Conservation (phyloP, 2,113 vertebrate genomes). For the Pygoscelis antarcticus region DNA sequence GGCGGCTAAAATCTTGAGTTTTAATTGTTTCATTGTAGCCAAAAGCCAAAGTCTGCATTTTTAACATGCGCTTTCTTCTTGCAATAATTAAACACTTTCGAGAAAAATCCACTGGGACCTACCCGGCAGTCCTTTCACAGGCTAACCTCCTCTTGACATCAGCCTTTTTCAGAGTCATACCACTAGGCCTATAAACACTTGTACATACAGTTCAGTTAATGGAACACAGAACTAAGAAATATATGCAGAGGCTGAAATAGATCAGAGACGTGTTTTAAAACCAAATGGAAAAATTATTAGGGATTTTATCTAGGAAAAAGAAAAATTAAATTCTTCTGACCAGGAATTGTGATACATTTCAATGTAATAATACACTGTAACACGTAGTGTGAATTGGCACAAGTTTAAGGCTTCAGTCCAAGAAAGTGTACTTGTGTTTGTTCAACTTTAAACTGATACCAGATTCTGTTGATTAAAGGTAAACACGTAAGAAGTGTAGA, state of each 20-base stretch:
- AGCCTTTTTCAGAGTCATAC: not conserved
- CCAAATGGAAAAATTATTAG: not conserved
- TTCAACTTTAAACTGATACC: not conserved
- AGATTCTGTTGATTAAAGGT: not conserved
- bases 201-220: not conserved
- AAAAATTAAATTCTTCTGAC: not conserved
- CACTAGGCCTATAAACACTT: not conserved
- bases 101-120: not conserved
- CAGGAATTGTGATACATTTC: not conserved
- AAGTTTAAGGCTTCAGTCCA: not conserved
- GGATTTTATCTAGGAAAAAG: not conserved
- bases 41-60: not conserved
- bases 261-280: not conserved
- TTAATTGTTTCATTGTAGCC: conserved; percentile 10
- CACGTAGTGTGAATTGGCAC: not conserved
- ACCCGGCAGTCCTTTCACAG: not conserved
- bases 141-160: conserved; percentile 25
- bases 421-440: not conserved
- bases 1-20: conserved; percentile 14
- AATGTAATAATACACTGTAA: not conserved
- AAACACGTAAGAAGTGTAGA: not conserved
- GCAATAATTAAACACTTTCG: conserved; percentile 39
- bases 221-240: not conserved
- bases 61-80: not conserved
- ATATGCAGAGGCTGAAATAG: not conserved